phyloP scores from a whole-genome alignment of 2,888 invertebrate genomes.

The Temnothorax ravouxi region DNA sequence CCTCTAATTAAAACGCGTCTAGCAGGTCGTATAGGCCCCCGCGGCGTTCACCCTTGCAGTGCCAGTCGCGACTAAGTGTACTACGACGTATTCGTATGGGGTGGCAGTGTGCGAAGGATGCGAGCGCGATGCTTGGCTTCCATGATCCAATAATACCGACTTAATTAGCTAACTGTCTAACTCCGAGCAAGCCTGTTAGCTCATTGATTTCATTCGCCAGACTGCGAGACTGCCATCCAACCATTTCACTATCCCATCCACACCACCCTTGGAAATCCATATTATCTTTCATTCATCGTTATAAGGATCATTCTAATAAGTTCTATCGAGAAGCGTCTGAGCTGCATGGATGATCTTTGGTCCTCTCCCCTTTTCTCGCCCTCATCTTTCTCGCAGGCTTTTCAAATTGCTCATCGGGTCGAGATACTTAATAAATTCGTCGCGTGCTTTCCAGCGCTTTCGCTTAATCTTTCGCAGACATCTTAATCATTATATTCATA shows the following conservation, averaged over 20 bases:
- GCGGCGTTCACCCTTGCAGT: conserved; percentile 82
- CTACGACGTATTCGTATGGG: conserved; percentile 66
- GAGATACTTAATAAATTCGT: conserved; percentile 28
- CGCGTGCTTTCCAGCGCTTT: conserved; percentile 14
- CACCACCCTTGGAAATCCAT: conserved; percentile 5
- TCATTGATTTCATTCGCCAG: conserved; percentile 83
- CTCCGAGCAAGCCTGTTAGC: conserved; percentile 85
- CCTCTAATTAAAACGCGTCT: conserved; percentile 86
- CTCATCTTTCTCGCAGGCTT: background rate
- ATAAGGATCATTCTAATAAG: conserved; percentile 27
- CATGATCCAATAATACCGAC: conserved; percentile 86
- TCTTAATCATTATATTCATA: conserved; percentile 21
- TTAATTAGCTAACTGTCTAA: conserved; percentile 86
- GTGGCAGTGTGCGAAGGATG: conserved; percentile 73
- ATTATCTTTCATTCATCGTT: conserved; percentile 28
- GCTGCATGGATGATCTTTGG: background rate
- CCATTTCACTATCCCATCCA: conserved; percentile 47
- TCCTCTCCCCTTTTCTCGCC: conserved; percentile 18
- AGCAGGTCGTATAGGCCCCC: conserved; percentile 81
- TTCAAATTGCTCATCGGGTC: conserved; percentile 37
- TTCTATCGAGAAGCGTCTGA: background rate
- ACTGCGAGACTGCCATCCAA: conserved; percentile 60
- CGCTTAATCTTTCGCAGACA: conserved; percentile 12
- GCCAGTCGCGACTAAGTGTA: conserved; percentile 70
- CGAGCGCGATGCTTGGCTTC: conserved; percentile 82